These are phyloP conservation scores for Ganaspis sp. DNA, from an alignment of 1,140 invertebrate genomes.

Conservation along the genomic window DNA sequence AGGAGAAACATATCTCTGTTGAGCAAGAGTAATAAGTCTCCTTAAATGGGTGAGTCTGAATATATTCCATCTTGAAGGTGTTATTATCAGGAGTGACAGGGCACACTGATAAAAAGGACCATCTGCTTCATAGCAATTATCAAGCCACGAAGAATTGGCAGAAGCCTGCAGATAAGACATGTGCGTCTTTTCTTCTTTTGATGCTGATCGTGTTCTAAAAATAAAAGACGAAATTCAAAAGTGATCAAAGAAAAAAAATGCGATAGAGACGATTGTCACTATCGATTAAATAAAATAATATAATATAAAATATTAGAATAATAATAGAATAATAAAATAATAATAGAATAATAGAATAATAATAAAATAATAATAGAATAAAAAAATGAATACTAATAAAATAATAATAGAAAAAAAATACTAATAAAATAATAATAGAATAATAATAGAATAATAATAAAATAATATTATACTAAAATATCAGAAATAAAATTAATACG, in stretches of 20 bases:
- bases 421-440: no score
- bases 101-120: conserved; percentile 91
- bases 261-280: no score
- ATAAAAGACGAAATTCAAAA: conserved; percentile 24
- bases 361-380: no score
- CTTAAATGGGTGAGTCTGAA: conserved; percentile 84
- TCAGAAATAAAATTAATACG: no score
- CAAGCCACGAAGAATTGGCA: conserved; percentile 81
- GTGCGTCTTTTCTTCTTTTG: conserved; percentile 85
- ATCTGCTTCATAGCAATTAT: conserved; percentile 91
- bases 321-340: no score
- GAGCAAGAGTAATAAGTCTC: conserved; percentile 86
- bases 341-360: no score
- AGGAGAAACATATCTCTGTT: conserved; percentile 82
- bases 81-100: conserved; percentile 87
- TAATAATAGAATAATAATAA: no score
- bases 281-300: no score
- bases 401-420: no score
- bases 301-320: no score
- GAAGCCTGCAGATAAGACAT: conserved; percentile 81
- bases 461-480: no score
- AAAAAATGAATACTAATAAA: no score
- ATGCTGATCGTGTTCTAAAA: conserved; percentile 83
- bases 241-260: background rate
- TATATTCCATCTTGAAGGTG: conserved; percentile 83